These are phyloP conservation scores for Salarias fasciatus DNA, from an alignment of 2,797 vertebrate species.

Conservation along the genomic window DNA sequence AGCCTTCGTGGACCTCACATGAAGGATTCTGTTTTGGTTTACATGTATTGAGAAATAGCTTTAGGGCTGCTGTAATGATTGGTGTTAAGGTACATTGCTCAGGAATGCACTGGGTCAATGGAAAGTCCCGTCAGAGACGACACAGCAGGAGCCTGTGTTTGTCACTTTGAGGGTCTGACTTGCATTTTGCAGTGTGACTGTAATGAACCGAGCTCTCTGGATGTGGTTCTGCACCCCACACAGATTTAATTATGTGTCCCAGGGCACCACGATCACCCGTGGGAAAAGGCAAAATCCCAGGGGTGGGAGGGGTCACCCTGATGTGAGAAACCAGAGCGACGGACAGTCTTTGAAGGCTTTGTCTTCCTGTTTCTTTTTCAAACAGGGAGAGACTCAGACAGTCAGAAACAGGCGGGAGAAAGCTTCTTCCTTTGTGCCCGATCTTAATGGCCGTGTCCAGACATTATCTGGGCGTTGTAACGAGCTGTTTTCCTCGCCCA, in stretches of 20 bases:
- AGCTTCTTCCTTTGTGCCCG: constrained; percentile 25
- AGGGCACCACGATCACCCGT: constrained; percentile 53
- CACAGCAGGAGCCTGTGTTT: too few relatives aligned
- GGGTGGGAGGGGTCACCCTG: constrained; percentile 40
- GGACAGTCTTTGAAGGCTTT: constrained; percentile 58
- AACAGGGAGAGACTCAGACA: constrained; percentile 15
- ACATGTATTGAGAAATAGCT: too few relatives aligned
- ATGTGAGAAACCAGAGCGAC: constrained; percentile 50
- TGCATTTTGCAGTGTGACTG: too few relatives aligned
- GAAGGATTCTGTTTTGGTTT: too few relatives aligned
- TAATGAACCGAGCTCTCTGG: too few relatives aligned
- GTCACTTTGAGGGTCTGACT: too few relatives aligned
- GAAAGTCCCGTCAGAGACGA: too few relatives aligned
- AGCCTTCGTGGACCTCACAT: too few relatives aligned
- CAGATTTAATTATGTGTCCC: constrained; percentile 68
- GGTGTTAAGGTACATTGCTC: too few relatives aligned
- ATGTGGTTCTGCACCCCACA: constrained; percentile 23
- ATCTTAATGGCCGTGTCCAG: constrained; percentile 35
- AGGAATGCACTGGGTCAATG: too few relatives aligned
- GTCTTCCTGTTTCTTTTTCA: constrained; percentile 17
- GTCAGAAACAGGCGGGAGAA: constrained; percentile 28
- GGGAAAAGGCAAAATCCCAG: constrained; percentile 56
- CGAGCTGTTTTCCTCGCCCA: constrained; percentile 15
- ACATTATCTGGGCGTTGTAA: constrained; percentile 39
- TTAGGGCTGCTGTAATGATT: too few relatives aligned